Evolutionary conservation across 2,113 vertebrate genomes (phyloP).

Genomic region (Buteo buteo): DNA sequence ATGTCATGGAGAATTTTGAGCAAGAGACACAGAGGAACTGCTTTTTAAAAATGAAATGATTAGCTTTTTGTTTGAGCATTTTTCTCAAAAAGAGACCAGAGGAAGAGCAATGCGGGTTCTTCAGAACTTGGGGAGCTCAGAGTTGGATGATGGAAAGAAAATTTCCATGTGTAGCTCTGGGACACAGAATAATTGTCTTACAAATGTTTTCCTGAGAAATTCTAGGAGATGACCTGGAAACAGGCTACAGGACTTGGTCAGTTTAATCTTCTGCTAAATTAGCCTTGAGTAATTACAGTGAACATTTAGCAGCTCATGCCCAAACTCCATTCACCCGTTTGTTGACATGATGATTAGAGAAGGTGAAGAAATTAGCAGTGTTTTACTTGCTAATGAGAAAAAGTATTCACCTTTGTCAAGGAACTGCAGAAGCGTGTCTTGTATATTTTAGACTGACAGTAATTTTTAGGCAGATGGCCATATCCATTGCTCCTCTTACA

Average conservation of each 20-base stretch:
- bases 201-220: neutral
- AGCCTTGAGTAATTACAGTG: neutral
- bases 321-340: neutral
- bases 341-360: neutral
- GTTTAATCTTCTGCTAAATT: conserved; percentile 20
- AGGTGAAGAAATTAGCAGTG: neutral
- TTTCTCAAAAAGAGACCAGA: neutral
- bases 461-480: neutral
- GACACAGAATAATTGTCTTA: neutral
- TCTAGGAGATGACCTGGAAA: neutral
- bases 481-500: neutral
- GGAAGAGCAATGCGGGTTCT: neutral
- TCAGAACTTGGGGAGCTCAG: neutral
- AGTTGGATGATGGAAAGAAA: neutral
- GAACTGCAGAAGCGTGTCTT: neutral
- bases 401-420: neutral
- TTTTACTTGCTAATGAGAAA: neutral
- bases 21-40: neutral
- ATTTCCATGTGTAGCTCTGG: neutral
- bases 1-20: neutral
- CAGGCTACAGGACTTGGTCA: neutral
- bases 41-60: neutral
- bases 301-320: neutral
- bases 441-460: neutral
- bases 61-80: neutral